Evolutionary conservation across 2,888 invertebrate species (phyloP).

Genomic region (Operophtera brumata): DNA sequence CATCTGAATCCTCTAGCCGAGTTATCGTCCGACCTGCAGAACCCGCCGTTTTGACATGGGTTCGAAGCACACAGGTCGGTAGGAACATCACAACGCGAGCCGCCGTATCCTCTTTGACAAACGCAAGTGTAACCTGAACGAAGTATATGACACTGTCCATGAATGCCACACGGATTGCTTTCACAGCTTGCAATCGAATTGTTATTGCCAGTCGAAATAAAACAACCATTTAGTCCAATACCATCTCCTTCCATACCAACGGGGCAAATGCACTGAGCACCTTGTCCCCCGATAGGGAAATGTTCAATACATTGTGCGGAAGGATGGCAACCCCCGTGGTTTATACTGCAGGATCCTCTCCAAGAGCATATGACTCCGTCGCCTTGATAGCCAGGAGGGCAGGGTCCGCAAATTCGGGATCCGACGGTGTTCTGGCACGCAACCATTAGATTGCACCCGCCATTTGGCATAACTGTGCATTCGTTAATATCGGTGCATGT

Average conservation of each 20-base stretch:
- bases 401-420: constrained; percentile 91
- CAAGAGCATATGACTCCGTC: constrained; percentile 89
- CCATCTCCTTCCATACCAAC: constrained; percentile 89
- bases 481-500: constrained; percentile 94
- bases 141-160: constrained; percentile 81
- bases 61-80: constrained; percentile 83
- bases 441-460: constrained; percentile 94
- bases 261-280: constrained; percentile 89
- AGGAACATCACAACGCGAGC: constrained; percentile 81
- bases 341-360: constrained; percentile 84
- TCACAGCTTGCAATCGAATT: constrained; percentile 66
- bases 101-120: constrained; percentile 82
- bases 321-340: constrained; percentile 93
- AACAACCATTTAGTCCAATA: constrained; percentile 89
- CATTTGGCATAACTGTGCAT: constrained; percentile 90
- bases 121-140: constrained; percentile 76
- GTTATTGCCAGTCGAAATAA: constrained; percentile 45
- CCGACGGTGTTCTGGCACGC: constrained; percentile 94
- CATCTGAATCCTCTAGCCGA: constrained; percentile 74
- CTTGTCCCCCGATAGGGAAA: constrained; percentile 75
- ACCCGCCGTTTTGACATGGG: constrained; percentile 92
- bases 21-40: constrained; percentile 77
- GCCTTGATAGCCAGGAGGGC: constrained; percentile 93
- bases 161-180: constrained; percentile 76
- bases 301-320: constrained; percentile 88